A percentile compares a stretch with the other conserved stretches of the same genome.
phyloP scores from a whole-genome alignment of 92 coral and sea anemone species.

The Muricea muricata region DNA sequence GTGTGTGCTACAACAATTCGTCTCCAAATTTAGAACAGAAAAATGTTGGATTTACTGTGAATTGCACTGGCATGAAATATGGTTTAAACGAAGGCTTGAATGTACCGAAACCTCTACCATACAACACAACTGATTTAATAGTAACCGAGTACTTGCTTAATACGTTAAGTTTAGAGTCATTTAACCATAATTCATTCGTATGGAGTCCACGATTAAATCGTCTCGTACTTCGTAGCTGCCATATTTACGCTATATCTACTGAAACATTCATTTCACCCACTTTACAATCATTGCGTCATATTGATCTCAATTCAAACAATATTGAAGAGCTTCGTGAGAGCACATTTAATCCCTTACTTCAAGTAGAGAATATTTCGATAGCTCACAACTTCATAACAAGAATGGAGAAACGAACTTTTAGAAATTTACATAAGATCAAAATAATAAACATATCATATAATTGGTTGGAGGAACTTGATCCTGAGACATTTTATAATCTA shows the following conservation, averaged over 20 bases:
- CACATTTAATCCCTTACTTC: neutral
- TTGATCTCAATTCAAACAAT: neutral
- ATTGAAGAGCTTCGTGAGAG: neutral
- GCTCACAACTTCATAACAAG: neutral
- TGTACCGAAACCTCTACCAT: neutral
- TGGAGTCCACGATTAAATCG: neutral
- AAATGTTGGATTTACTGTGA: neutral
- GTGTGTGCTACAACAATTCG: neutral
- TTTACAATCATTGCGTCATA: neutral
- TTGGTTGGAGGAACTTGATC: too few species aligned
- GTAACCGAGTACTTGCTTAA: neutral
- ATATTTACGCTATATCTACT: neutral
- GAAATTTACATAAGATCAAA: neutral
- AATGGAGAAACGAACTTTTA: neutral
- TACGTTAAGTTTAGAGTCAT: neutral
- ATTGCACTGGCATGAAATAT: neutral
- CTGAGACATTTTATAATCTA: neutral
- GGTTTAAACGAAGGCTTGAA: neutral
- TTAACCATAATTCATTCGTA: neutral
- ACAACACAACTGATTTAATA: neutral
- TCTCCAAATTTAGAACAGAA: neutral
- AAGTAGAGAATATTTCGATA: neutral
- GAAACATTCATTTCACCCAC: neutral
- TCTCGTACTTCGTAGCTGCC: neutral
- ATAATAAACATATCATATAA: constrained; percentile 33